These are phyloP conservation scores for Sebastolobus altivelis DNA, from an alignment of 2,797 vertebrate genomes.

Conservation along the genomic window DNA sequence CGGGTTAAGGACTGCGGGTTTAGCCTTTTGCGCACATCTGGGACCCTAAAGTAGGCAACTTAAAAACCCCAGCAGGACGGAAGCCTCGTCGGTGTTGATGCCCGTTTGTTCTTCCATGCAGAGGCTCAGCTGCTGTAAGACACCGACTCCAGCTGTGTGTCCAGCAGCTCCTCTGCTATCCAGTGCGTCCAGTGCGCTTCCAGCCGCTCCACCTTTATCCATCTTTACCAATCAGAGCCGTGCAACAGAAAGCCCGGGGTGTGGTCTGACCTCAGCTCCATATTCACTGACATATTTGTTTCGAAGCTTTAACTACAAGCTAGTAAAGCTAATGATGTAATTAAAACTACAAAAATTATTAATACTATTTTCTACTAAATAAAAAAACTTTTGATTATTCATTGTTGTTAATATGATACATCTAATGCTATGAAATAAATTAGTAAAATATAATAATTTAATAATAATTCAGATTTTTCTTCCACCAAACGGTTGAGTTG, in stretches of 20 bases:
- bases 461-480: no score
- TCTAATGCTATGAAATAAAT: no score
- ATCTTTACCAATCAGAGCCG: conserved; percentile 15
- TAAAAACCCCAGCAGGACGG: neutral
- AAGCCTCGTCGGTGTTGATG: no score
- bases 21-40: neutral
- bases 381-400: no score
- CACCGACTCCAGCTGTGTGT: neutral
- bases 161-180: neutral
- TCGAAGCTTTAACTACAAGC: no score
- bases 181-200: conserved; percentile 17
- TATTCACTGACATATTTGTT: neutral
- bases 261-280: conserved; percentile 30
- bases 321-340: no score
- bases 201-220: conserved; percentile 32
- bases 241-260: conserved; percentile 13
- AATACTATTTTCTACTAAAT: no score
- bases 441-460: no score
- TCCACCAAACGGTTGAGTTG: rapidly evolving
- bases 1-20: neutral
- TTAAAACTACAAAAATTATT: no score
- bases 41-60: neutral
- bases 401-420: no score
- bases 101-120: neutral
- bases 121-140: neutral